Evolutionary conservation across 2,113 vertebrate genomes (phyloP).

Genomic region (Alligator mississippiensis): DNA sequence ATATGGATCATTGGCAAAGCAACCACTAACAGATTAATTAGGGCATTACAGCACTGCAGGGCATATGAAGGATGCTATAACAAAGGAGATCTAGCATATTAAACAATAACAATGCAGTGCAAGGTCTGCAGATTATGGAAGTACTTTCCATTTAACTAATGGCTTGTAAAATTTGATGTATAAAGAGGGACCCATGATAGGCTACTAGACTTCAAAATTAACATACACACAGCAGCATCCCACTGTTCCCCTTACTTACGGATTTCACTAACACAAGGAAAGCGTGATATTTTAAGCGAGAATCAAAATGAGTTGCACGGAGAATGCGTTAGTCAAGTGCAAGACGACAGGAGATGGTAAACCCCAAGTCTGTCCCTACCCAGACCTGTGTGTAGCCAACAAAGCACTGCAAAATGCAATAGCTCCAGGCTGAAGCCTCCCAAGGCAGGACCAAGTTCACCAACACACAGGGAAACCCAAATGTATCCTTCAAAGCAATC

Average conservation of each 20-base stretch:
- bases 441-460: background rate
- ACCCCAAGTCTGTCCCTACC: background rate
- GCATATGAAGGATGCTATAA: accelerated
- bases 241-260: background rate
- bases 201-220: background rate
- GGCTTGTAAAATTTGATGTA: background rate
- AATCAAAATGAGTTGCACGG: background rate
- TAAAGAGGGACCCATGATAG: accelerated
- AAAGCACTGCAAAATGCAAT: accelerated
- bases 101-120: accelerated
- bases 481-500: background rate
- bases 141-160: accelerated
- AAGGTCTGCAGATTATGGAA: background rate
- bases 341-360: background rate
- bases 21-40: accelerated
- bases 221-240: accelerated
- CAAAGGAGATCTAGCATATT: too few species aligned
- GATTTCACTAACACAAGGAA: accelerated
- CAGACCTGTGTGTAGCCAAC: background rate
- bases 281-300: accelerated
- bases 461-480: accelerated
- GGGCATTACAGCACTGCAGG: accelerated
- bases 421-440: accelerated
- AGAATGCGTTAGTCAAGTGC: background rate
- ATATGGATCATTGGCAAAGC: background rate